Evolutionary conservation across 2,113 vertebrate species (phyloP), one percentile per base, ranked within the genome.

Genomic region (Corynorhinus townsendii): DNA sequence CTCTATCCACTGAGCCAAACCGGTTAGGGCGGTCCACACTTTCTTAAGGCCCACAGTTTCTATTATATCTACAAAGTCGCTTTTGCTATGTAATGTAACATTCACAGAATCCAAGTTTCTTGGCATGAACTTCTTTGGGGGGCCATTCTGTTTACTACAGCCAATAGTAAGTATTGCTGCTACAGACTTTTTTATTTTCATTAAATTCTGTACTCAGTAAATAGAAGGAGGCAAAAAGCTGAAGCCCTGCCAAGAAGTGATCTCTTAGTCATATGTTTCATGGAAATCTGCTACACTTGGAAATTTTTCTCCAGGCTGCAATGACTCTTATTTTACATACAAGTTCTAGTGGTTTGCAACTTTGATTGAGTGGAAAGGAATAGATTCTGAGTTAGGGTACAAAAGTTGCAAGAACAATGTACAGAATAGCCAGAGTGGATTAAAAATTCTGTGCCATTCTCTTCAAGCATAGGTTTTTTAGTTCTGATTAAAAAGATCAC

Each of bases 401-500:
- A 69, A 64, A 95, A 8, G 40, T 40, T 76, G 9, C 20, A 22
- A 26, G 81, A 94, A 77, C 33, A 69, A 40, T 30, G 4, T 40
- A 47, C 35, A 73, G 62, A 68, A 72, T 28, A 30, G 54, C 40
- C 16, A 66, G 20, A 47, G 38, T 75, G 24, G 85, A 43, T 94
- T 92, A 82, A 86, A 88, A 92, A 82, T 90, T 89, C 62, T 26
- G 22, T 52, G 59, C 28, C 35, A 52, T 75, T 52, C 77, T 96
- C 90, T 90, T 90, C 7, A 26, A 92, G 33, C 28, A 30, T 45
- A 28, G 17, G 38, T 66, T 83, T 95, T 94, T 95, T 90, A 49
- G 89, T 88, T 95, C 79, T 95, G 77, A 96, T 96, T 95, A 93
- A 90, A 95, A 93, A 92, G 85, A 96, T 95, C 93, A 96, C 80